These are phyloP conservation scores for Champsocephalus esox DNA, from an alignment of 2,797 vertebrate species.

Conservation along the genomic window DNA sequence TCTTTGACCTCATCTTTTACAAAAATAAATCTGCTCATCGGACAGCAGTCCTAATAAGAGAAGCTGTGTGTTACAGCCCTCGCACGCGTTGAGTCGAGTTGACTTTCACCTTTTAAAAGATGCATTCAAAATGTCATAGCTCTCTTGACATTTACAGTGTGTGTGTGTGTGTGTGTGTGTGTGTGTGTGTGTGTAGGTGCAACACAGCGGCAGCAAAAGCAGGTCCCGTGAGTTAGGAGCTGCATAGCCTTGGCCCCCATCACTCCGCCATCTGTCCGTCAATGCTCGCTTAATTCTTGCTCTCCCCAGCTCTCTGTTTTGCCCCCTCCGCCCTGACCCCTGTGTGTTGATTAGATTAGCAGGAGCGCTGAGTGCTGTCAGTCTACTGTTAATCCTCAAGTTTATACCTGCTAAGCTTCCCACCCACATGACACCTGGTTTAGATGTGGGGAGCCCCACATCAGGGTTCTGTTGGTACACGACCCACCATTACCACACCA, in stretches of 20 bases:
- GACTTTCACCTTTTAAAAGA: conserved; percentile 75
- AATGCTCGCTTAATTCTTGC: conserved; percentile 62
- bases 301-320: conserved; percentile 32
- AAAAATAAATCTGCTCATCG: conserved; percentile 67
- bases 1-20: conserved; percentile 68
- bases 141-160: conserved; percentile 64
- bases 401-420: conserved; percentile 65
- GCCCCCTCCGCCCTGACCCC: conserved; percentile 28
- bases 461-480: conserved; percentile 66
- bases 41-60: conserved; percentile 47
- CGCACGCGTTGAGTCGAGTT: conserved; percentile 49
- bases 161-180: conserved; percentile 25
- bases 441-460: conserved; percentile 52
- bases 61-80: conserved; percentile 34
- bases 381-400: conserved; percentile 76
- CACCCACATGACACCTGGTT: conserved; percentile 67
- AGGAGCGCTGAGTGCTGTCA: conserved; percentile 56
- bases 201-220: conserved; percentile 14
- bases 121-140: conserved; percentile 69
- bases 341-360: conserved; percentile 72
- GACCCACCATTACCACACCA: conserved; percentile 56
- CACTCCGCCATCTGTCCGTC: conserved; percentile 70
- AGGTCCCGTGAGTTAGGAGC: conserved; percentile 45
- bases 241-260: conserved; percentile 49
- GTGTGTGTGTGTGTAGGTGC: conserved; percentile 29